Percentiles rank a stretch among this genome's conserved stretches.
phyloP scores from a whole-genome alignment of 2,888 invertebrate genomes.

The Fabriciana adippe region DNA sequence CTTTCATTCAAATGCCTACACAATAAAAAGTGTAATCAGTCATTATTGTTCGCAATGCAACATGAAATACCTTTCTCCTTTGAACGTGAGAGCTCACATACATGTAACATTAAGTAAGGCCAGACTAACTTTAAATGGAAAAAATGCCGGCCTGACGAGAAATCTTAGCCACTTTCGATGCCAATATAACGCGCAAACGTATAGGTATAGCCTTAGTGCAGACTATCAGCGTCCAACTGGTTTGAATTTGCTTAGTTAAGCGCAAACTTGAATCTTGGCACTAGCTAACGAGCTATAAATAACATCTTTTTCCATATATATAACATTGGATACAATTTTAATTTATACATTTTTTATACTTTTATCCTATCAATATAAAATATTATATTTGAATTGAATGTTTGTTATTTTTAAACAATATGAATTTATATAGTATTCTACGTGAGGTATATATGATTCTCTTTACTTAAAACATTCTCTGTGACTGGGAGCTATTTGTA shows the following conservation, averaged over 20 bases:
- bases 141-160: constrained; percentile 42
- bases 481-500: not conserved
- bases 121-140: constrained; percentile 32
- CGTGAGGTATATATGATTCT: not conserved
- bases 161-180: constrained; percentile 46
- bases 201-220: constrained; percentile 14
- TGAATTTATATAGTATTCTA: not conserved
- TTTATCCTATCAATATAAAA: too few relatives aligned
- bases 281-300: not conserved
- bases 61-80: constrained; percentile 37
- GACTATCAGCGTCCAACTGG: constrained; percentile 21
- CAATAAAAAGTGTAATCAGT: constrained; percentile 30
- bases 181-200: constrained; percentile 21
- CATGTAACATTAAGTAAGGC: constrained; percentile 35
- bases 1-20: constrained; percentile 15
- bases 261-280: constrained; percentile 22
- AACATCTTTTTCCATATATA: not conserved
- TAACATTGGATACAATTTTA: too few relatives aligned
- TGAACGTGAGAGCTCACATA: constrained; percentile 36
- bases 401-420: not conserved
- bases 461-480: not conserved
- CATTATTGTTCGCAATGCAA: constrained; percentile 31
- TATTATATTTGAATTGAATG: too few relatives aligned
- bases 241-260: constrained; percentile 28
- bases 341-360: too few relatives aligned